Percentiles rank a stretch among this genome's conserved stretches.
phyloP scores from a whole-genome alignment of 2,888 invertebrate species.

The Limnephilus auricula region DNA sequence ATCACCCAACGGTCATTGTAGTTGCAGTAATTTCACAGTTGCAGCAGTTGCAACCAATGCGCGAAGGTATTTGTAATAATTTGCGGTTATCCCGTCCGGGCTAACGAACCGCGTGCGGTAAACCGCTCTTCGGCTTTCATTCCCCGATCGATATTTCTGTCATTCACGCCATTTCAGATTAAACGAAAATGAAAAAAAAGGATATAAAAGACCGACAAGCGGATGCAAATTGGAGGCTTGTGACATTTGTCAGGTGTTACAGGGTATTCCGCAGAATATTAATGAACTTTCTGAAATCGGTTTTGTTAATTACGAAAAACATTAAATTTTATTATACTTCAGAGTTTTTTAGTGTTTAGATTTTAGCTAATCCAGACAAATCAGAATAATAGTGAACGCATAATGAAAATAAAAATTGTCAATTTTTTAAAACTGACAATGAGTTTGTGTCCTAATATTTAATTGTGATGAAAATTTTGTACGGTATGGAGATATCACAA shows the following conservation, averaged over 20 bases:
- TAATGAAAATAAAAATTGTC: no score
- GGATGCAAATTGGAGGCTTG: neutral
- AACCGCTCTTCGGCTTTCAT: neutral
- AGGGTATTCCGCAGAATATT: neutral
- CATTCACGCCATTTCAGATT: constrained; percentile 16
- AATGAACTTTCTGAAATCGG: neutral
- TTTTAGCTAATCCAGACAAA: no score
- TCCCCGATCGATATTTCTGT: neutral
- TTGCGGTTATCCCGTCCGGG: neutral
- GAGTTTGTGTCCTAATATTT: no score
- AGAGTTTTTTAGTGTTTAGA: no score
- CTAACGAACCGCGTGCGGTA: constrained; percentile 36
- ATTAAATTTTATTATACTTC: no score
- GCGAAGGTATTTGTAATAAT: neutral
- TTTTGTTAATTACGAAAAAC: neutral
- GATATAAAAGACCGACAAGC: neutral
- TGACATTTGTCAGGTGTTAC: neutral
- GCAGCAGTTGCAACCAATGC: neutral
- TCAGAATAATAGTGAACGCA: no score
- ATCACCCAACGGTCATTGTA: neutral
- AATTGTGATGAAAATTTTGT: no score
- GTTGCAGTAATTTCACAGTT: neutral
- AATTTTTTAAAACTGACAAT: no score
- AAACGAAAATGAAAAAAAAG: neutral
- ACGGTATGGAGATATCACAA: no score